These are phyloP conservation scores for Gymnobelideus leadbeateri DNA, from an alignment of 2,113 vertebrate genomes.

Conservation along the genomic window DNA sequence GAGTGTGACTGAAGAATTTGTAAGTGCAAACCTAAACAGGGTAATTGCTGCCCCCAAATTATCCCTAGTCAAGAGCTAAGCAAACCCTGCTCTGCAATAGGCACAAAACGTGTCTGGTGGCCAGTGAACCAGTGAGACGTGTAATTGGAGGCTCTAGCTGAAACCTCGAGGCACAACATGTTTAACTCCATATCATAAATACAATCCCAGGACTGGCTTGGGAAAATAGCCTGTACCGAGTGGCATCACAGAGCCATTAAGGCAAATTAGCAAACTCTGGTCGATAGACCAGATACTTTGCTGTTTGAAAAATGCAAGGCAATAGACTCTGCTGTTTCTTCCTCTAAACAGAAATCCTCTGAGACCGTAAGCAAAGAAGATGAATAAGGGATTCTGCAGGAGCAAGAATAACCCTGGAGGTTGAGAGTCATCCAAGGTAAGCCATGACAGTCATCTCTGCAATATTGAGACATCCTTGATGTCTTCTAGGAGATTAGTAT, in stretches of 20 bases:
- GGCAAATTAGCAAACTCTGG: slow-evolving; percentile 5
- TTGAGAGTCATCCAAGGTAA: slow-evolving; percentile 2
- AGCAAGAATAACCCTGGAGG: slow-evolving; percentile 17
- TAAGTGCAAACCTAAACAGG: slow-evolving; percentile 12
- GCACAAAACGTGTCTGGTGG: background rate
- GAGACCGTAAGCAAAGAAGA: background rate
- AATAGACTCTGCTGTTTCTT: slow-evolving; percentile 9
- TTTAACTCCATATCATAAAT: background rate
- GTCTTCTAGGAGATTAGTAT: background rate
- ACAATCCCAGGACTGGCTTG: background rate
- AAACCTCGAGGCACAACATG: background rate
- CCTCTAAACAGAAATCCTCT: slow-evolving; percentile 13
- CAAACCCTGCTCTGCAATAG: background rate
- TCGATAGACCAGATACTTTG: slow-evolving; percentile 4
- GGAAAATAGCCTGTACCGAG: background rate
- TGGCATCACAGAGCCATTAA: background rate
- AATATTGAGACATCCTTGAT: background rate
- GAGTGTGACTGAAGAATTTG: background rate
- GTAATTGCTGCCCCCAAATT: background rate
- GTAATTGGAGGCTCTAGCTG: background rate
- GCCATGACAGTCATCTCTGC: background rate
- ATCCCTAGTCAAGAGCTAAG: background rate
- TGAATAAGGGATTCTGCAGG: background rate
- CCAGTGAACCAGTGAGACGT: slow-evolving; percentile 10
- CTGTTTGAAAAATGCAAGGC: background rate